Conservation (phyloP, 2,888 invertebrate genomes). For the Petrolisthes cinctipes region DNA sequence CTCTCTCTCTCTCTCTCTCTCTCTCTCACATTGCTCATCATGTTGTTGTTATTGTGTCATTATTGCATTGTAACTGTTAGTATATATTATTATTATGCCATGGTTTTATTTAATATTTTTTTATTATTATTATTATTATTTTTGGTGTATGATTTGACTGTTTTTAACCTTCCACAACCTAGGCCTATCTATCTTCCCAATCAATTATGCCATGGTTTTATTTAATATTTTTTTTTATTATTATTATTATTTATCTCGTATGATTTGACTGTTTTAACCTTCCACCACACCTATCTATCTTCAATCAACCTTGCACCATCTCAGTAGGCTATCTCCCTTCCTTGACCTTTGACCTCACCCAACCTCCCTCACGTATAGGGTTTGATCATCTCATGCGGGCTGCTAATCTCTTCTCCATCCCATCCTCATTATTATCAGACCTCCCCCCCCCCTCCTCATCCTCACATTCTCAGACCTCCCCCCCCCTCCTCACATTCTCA, state of each 20-base stretch:
- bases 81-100: not conserved
- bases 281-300: not conserved
- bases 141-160: not conserved
- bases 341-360: not conserved
- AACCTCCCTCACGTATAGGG: not conserved
- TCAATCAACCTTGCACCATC: not conserved
- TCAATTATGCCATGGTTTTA: no score
- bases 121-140: not conserved
- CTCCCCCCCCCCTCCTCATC: no score
- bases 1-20: not conserved
- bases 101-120: not conserved
- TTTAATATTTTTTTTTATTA: not conserved
- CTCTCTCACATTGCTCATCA: not conserved
- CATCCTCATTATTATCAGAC: not conserved
- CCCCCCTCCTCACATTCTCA: not conserved
- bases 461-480: no score
- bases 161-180: not conserved
- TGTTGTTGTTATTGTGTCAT: no score
- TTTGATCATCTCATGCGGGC: not conserved
- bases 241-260: not conserved
- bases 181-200: not conserved
- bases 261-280: not conserved
- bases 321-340: not conserved
- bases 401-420: not conserved
- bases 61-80: no score